A percentile compares a stretch with the other conserved stretches of the same genome.
Conservation (phyloP, 2,888 invertebrate species). For the Pseudoips prasinana region DNA sequence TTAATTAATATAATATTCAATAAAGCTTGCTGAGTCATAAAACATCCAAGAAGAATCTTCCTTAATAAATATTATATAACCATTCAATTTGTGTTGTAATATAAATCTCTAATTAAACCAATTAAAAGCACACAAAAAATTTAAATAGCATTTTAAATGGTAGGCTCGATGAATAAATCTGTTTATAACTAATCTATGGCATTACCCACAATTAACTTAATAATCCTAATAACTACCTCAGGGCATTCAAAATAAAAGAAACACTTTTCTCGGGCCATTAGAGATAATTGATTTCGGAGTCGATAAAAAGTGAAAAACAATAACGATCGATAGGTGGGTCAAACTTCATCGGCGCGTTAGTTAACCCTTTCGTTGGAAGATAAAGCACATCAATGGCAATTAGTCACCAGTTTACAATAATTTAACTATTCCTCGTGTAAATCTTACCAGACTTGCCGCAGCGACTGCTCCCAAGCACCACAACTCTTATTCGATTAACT, state of each 20-base stretch:
- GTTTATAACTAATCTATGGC: conserved; percentile 36
- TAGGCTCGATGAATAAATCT: conserved; percentile 34
- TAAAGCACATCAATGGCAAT: conserved; percentile 31
- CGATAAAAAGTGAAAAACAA: conserved; percentile 42
- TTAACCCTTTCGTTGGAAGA: conserved; percentile 30
- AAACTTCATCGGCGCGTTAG: conserved; percentile 32
- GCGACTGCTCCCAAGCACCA: conserved; percentile 88
- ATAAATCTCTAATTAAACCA: conserved; percentile 11
- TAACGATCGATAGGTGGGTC: conserved; percentile 41
- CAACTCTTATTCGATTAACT: conserved; percentile 89
- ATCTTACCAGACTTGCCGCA: conserved; percentile 89
- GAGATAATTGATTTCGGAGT: conserved; percentile 64
- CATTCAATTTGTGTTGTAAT: conserved; percentile 21
- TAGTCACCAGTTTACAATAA: conserved; percentile 38
- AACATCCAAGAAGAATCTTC: conserved; percentile 16
- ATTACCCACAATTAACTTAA: conserved; percentile 60
- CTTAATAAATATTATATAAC: conserved; percentile 30
- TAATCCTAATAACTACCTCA: conserved; percentile 51
- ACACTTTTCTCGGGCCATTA: conserved; percentile 56
- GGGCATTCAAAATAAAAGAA: conserved; percentile 58
- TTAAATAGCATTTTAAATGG: conserved; percentile 31
- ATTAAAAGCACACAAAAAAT: conserved; percentile 22
- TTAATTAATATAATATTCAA: too few species aligned
- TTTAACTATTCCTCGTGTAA: conserved; percentile 35
- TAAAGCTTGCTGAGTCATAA: conserved; percentile 11